Conservation (phyloP, 1,140 invertebrate genomes). For the Drosophila simulans region DNA sequence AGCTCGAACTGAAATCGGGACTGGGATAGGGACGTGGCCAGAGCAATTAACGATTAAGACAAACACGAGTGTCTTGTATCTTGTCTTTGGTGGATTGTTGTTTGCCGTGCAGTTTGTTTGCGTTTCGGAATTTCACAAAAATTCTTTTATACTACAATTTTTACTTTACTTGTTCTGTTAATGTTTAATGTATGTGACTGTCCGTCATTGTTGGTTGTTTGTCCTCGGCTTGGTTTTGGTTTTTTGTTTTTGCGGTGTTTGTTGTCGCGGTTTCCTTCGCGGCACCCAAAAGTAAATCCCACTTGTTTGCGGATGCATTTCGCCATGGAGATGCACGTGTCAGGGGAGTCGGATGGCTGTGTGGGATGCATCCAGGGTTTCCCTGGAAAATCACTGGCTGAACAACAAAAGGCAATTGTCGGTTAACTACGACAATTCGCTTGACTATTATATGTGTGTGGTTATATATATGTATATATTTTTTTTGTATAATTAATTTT, state of each 20-base stretch:
- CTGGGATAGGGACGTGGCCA: conserved; percentile 32
- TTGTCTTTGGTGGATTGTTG: conserved; percentile 58
- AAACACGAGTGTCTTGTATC: conserved; percentile 51
- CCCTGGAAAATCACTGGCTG: conserved; percentile 40
- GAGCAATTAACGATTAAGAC: conserved; percentile 62
- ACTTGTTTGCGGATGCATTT: conserved; percentile 61
- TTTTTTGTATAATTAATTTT: conserved; percentile 44
- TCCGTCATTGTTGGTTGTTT: conserved; percentile 31
- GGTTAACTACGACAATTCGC: conserved; percentile 12
- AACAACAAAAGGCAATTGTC: conserved; percentile 37
- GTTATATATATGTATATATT: background rate
- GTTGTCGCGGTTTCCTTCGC: conserved; percentile 65
- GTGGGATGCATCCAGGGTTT: conserved; percentile 22
- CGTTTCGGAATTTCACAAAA: conserved; percentile 75
- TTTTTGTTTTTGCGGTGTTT: conserved; percentile 68
- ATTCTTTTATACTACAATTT: conserved; percentile 77
- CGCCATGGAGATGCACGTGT: conserved; percentile 60
- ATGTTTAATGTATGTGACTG: conserved; percentile 69
- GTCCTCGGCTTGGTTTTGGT: conserved; percentile 28
- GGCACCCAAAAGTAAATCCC: conserved; percentile 59
- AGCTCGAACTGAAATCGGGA: conserved; percentile 1
- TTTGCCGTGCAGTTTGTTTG: conserved; percentile 60
- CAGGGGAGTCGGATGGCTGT: conserved; percentile 30
- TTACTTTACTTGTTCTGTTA: conserved; percentile 35
- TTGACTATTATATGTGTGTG: conserved; percentile 2